phyloP scores from a whole-genome alignment of 2,113 vertebrate species.

The Apistogramma diplotaenia region DNA sequence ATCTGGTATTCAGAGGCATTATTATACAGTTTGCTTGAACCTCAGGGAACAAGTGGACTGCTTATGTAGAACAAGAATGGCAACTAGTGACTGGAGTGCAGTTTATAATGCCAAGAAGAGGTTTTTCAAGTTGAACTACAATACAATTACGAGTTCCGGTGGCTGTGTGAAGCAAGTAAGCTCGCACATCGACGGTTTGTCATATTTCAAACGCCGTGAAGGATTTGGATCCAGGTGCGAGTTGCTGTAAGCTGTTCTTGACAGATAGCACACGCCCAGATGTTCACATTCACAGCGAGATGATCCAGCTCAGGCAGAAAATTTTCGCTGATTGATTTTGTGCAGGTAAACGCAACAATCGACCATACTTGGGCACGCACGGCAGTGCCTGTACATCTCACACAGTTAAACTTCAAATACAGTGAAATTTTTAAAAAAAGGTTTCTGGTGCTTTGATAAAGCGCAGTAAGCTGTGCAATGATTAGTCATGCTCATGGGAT shows the following conservation, averaged over 20 bases:
- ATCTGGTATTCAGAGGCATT: conserved; percentile 64
- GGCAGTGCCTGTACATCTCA: not conserved
- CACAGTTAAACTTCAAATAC: conserved; percentile 28
- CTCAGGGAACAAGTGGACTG: conserved; percentile 35
- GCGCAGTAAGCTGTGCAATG: not conserved
- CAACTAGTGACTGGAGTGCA: conserved; percentile 17
- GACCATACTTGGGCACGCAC: conserved; percentile 4
- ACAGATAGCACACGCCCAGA: conserved; percentile 10
- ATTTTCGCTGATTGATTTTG: conserved; percentile 23
- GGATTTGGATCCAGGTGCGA: conserved; percentile 6
- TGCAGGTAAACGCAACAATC: not conserved
- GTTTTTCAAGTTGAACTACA: not conserved
- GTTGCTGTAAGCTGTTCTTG: not conserved
- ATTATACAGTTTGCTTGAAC: conserved; percentile 66
- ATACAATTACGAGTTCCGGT: not conserved
- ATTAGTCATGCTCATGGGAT: conserved; percentile 42
- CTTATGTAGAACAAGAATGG: conserved; percentile 26
- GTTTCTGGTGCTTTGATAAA: conserved; percentile 41
- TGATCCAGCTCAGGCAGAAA: not conserved
- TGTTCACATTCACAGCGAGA: conserved; percentile 22
- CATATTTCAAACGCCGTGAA: not conserved
- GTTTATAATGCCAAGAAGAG: conserved; percentile 15
- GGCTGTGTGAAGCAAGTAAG: not conserved
- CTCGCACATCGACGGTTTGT: not conserved
- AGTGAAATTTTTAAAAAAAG: conserved; percentile 12